Evolutionary conservation across 2,113 vertebrate species (phyloP), one percentile per base, ranked within the genome.

Genomic region (Spermophilus dauricus): DNA sequence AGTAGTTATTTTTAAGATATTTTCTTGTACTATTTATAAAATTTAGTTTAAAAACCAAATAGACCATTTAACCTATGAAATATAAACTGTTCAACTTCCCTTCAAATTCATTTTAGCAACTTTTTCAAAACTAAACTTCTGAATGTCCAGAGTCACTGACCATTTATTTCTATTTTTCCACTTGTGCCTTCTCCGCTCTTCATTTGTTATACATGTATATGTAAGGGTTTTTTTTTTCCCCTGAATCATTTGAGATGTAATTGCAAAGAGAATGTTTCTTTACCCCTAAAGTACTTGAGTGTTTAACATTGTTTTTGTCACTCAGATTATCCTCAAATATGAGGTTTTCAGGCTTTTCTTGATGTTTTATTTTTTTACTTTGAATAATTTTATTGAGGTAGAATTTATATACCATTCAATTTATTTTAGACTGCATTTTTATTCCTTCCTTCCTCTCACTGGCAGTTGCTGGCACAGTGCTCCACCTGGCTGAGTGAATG

Each of bases 401-500:
- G 82, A 70, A 28, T 88, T 95, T 86, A 73, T 18, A 72, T 73
- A 45, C 76, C 80, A 12, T 56, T 39, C 56, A 76, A 3, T 48
- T 89, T 67, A 56, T n/a, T 91, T 77, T 73, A 92, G 86, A 70
- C 12, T 89, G 56, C 63, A n/a, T 84, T 78, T 92, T 96, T 86
- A n/a, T 73, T 85, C 70, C 88, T 81, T 65, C 65, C 91, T 89
- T 82, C 95, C 85, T 69, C 56, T 89, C 70, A 45, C 72, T 90
- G 93, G 67, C 93, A 89, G 93, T 86, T 78, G 94, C 86, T 92
- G 95, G 85, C 24, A 87, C 42, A 95, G 90, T 77, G 89, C 72
- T 51, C 16, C 69, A 77, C 39, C 45, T 69, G 37, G 87, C 95
- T 93, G 93, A 96, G 58, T 0, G 0, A 61, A n/a, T 85, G 72